These are phyloP conservation scores for Dryadula phaetusa DNA, from an alignment of 2,888 invertebrate genomes.

Conservation along the genomic window DNA sequence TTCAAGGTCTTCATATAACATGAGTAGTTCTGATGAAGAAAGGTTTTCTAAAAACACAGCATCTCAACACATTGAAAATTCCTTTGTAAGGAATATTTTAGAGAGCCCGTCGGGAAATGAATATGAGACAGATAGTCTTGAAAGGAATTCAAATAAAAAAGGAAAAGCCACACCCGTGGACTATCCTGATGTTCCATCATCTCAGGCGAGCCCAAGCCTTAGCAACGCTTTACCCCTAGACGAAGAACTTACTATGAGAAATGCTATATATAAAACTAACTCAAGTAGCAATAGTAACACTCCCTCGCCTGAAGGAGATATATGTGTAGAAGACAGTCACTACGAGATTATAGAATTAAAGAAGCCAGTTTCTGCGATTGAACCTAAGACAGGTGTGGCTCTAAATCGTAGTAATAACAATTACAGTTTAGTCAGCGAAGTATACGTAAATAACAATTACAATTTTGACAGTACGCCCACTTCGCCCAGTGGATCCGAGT, in stretches of 20 bases:
- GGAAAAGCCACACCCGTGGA: conserved; percentile 85
- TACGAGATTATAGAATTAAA: conserved; percentile 73
- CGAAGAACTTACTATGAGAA: conserved; percentile 91
- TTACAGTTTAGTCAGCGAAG: conserved; percentile 90
- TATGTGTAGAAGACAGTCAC: conserved; percentile 64
- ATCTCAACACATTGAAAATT: conserved; percentile 53
- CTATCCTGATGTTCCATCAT: conserved; percentile 86
- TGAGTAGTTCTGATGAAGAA: conserved; percentile 76
- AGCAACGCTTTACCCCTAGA: conserved; percentile 90
- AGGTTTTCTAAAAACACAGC: conserved; percentile 62
- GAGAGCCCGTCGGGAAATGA: conserved; percentile 82
- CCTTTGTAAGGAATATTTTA: conserved; percentile 62
- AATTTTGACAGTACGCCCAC: conserved; percentile 85
- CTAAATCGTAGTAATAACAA: conserved; percentile 69
- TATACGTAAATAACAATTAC: conserved; percentile 91
- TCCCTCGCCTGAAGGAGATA: conserved; percentile 71
- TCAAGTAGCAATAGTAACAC: conserved; percentile 84
- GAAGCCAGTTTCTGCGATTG: conserved; percentile 53
- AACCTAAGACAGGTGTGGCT: conserved; percentile 39
- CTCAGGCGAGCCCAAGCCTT: conserved; percentile 89
- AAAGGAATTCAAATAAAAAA: conserved; percentile 83
- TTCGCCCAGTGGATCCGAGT: conserved; percentile 84
- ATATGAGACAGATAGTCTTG: conserved; percentile 90
- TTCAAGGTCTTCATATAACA: conserved; percentile 69
- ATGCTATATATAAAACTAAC: conserved; percentile 88